Evolutionary conservation across 2,113 vertebrate species (phyloP), one percentile per base, ranked within the genome.

Genomic region (Megaceryle torquata): DNA sequence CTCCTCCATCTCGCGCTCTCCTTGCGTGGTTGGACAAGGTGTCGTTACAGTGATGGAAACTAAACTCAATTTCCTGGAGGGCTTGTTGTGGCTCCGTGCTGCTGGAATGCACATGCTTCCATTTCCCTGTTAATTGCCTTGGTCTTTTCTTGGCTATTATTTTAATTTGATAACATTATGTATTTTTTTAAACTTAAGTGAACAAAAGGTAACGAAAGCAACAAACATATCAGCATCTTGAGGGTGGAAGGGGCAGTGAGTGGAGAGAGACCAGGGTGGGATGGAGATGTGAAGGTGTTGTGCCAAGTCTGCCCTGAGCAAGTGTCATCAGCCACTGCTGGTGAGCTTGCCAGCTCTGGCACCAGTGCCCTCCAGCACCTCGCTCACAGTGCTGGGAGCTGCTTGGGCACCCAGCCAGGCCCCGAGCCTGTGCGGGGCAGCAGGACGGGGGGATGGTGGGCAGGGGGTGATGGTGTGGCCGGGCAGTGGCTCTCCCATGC

Each of bases 31-130:
- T 13, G 41, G 89, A 48, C 65, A 43, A 93, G 78, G 89, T 82
- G 86, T 88, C 82, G n/a, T 90, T 85, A 57, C 65, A 24, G 56
- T 61, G 91, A 95, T 48, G 67, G 82, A 88, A 90, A 19, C 51
- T 4, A 41, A 67, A 65, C 89, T 61, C 56, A 9, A 9, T 90
- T 67, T 90, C 82, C 89, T 78, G 86, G 64, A 74, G 91, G 91
- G 89, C 54, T 82, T 54, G 35, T 90, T 88, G 71, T 53, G 8
- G 31, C 91, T 70, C 78, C 0, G 1, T 2, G 10, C 82, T 5
- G 3, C 89, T 4, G 26, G 15, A 59, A 68, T 1, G 3, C 64
- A 56, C 78, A 8, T 1, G 1, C 26, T 92, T 31, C 86, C 79
- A 20, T 78, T 92, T 78, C 82, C 86, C 74, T 60, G 54, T 24